Evolutionary conservation across 2,113 vertebrate genomes (phyloP).

Genomic region (Trinectes maculatus): DNA sequence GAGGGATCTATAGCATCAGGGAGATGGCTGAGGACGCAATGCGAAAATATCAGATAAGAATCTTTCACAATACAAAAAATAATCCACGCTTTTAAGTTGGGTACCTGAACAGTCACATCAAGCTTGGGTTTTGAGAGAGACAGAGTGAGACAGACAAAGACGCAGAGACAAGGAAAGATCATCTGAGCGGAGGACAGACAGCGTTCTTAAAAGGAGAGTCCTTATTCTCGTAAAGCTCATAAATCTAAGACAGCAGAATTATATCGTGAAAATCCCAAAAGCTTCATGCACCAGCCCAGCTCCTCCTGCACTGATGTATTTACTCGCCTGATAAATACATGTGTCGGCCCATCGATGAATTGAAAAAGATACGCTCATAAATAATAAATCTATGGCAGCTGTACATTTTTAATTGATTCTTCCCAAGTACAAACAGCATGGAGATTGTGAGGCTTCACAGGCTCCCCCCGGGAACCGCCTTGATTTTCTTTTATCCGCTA

Average conservation of each 20-base stretch:
- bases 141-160: neutral
- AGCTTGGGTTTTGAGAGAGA: conserved; percentile 14
- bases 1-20: conserved; percentile 70
- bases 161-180: neutral
- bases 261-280: conserved; percentile 7
- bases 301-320: conserved; percentile 31
- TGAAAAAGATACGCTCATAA: conserved; percentile 64
- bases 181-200: too few species aligned
- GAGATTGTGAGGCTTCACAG: conserved; percentile 63
- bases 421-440: conserved; percentile 77
- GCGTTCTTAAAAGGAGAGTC: conserved; percentile 1
- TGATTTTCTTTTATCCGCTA: conserved; percentile 73
- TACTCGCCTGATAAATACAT: conserved; percentile 60
- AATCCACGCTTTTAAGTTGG: conserved; percentile 55
- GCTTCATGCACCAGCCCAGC: neutral
- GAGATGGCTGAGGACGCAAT: conserved; percentile 66
- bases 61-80: conserved; percentile 66
- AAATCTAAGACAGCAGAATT: neutral
- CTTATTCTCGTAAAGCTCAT: conserved; percentile 10
- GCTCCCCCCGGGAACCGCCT: conserved; percentile 53
- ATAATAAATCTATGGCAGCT: conserved; percentile 77
- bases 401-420: conserved; percentile 81
- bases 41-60: conserved; percentile 63
- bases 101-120: conserved; percentile 27
- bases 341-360: conserved; percentile 46